phyloP scores from a whole-genome alignment of 2,113 vertebrate genomes.

The Delphinapterus leucas region DNA sequence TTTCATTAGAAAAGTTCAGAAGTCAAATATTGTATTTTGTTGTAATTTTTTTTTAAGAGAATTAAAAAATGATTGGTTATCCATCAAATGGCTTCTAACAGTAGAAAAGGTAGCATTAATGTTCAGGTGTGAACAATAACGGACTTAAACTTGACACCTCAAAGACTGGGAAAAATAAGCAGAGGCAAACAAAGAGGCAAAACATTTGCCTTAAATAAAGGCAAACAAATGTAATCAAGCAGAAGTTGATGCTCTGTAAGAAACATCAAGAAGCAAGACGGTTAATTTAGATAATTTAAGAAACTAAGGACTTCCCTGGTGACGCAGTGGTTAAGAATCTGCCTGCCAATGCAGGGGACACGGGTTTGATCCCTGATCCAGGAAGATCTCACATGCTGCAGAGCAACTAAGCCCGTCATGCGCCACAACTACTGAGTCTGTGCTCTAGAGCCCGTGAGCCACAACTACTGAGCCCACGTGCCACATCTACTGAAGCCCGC shows the following conservation, averaged over 20 bases:
- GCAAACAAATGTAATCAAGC: background rate
- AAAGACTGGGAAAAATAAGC: background rate
- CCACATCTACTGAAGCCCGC: no score
- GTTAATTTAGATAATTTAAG: background rate
- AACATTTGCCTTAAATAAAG: background rate
- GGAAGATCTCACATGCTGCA: no score
- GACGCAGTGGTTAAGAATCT: no score
- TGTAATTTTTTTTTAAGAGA: background rate
- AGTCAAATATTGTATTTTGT: background rate
- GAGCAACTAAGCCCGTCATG: no score
- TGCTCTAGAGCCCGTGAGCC: fast-evolving
- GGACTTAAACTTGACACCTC: background rate
- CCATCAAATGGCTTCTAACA: background rate
- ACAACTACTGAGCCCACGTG: no score
- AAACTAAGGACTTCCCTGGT: background rate
- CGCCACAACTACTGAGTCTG: no score
- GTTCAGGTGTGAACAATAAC: background rate
- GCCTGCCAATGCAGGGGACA: no score
- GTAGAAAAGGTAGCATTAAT: background rate
- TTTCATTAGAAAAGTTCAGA: background rate
- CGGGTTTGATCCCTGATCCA: no score
- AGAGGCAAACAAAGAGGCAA: background rate
- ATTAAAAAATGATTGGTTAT: background rate
- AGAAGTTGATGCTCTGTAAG: background rate
- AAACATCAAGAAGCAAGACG: background rate